Evolutionary conservation across 2,797 vertebrate species (phyloP), one percentile per base, ranked within the genome.

Genomic region (Alfaro cultratus): DNA sequence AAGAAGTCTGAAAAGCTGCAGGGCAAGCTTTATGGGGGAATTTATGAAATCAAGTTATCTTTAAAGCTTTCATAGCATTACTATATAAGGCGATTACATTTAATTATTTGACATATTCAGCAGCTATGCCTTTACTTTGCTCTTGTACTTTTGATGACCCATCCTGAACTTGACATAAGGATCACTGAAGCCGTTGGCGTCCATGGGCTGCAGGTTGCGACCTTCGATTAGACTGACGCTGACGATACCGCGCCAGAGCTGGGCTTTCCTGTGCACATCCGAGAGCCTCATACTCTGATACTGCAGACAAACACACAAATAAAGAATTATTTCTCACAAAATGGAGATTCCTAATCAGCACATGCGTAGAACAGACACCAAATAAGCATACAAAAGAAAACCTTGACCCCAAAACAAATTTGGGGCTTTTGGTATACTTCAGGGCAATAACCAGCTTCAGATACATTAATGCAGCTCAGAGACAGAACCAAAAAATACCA

Each of bases 131-230:
- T 75, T 82, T 94, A 99, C 98, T 97, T 99, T 99, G 96, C 97
- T 99, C 92, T 97, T 99, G 93, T 99, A 99, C 75, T 99, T 99
- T 92, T 99, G 98, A 91, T 99, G 97, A 0, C 98, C 98, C 91
- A 99, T 89, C 16, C 96, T 95, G 88, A 99, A 99, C 93, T 99
- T 99, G 87, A 97, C 97, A 0, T 99, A 99, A 7, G 98, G 99
- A 87, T 99, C 99, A 60, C 98, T 99, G 73, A 97, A 82, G 49
- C 98, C 98, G 11, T 99, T 99, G 86, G 95, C 77, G 83, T 99
- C 98, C 98, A 99, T 99, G 0, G 98, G 97, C 90, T 98, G 97
- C 45, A 99, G 96, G 67, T 94, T 91, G n/a, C 93, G 94, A 12
- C 97, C 99, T 87, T 99, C 98, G 43, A 99, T 98, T 70, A 99